Base-by-base conservation (phyloP, 1,140 invertebrate species). In the Pseudomyrmex cubaensis region DNA sequence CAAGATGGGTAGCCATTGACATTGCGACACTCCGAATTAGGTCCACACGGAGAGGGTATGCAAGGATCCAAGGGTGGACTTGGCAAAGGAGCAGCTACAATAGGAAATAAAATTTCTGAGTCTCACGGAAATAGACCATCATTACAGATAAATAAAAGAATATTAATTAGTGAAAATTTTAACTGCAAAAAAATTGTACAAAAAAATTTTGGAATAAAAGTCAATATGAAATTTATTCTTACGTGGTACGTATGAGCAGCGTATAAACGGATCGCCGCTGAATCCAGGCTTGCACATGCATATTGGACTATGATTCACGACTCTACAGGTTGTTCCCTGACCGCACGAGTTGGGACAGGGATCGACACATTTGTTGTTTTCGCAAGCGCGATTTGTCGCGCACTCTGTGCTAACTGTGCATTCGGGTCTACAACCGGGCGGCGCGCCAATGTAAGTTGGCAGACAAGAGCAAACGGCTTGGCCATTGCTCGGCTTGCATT, bases 261-360 rank as follows among this genome's bases (percentile, higher is more conserved):
- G 95, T 35, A 94, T 93, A 89, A 96, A 97, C 73, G 97, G 96
- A 95, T 97, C 97, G 63, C 97, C 97, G 54, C 96, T 96, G 89
- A 95, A 97, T 63, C 96, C 96, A 62, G 94, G 91, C 50, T 95
- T 95, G 89, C 97, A 98, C 35, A 95, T 95, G 90, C 97, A 98
- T 52, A 95, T 95, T 77, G 96, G 97, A 67, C 96, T 95, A 93
- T 97, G 97, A 88, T 96, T 97, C 70, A 96, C 95, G 0, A 97
- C 96, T 90, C 95, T 94, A 92, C 97, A 98, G 75, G 96, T 94
- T 25, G 96, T 96, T 86, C 96, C 96, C 63, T 95, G 93, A 61
- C 97, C 97, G 93, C 97, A 98, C 44, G 96, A 96, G 22, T 97
- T 97, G 48, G 96, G 95, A 91, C 97, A 98, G 75, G 97, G 97